Evolutionary conservation across 2,797 vertebrate genomes (phyloP).

Genomic region (Neopelma chrysocephalum): DNA sequence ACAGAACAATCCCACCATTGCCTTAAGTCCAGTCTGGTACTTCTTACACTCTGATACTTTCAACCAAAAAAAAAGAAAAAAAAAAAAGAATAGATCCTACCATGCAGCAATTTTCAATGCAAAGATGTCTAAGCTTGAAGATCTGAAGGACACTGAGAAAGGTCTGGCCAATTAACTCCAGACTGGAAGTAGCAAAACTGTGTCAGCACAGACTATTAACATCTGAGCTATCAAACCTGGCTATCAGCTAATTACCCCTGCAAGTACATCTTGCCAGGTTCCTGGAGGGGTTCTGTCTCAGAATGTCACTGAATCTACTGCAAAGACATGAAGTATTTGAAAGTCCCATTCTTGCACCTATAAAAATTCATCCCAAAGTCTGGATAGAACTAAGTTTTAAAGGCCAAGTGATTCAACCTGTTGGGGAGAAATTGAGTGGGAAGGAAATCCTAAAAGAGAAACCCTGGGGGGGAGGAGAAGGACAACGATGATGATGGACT

Average conservation of each 20-base stretch:
- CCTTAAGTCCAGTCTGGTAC: neutral
- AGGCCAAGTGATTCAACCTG: neutral
- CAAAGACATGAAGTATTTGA: neutral
- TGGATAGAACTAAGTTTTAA: neutral
- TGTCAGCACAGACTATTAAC: neutral
- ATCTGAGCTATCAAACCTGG: neutral
- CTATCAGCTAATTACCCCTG: neutral
- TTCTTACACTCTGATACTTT: neutral
- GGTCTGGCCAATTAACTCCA: neutral
- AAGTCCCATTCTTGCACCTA: neutral
- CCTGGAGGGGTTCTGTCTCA: neutral
- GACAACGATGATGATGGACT: neutral
- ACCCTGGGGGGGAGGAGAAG: fast-evolving
- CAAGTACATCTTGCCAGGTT: neutral
- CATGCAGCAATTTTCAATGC: neutral
- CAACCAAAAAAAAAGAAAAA: neutral
- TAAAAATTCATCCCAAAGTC: neutral
- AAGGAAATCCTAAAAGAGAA: neutral
- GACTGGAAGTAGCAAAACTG: neutral
- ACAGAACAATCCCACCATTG: neutral
- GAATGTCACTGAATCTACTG: neutral
- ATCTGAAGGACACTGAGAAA: neutral
- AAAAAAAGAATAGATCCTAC: neutral
- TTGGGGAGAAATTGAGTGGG: neutral
- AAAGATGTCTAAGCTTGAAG: neutral